Percentiles rank a stretch among this genome's conserved stretches.
phyloP scores from a whole-genome alignment of 2,113 vertebrate genomes.

The Centropus bengalensis region DNA sequence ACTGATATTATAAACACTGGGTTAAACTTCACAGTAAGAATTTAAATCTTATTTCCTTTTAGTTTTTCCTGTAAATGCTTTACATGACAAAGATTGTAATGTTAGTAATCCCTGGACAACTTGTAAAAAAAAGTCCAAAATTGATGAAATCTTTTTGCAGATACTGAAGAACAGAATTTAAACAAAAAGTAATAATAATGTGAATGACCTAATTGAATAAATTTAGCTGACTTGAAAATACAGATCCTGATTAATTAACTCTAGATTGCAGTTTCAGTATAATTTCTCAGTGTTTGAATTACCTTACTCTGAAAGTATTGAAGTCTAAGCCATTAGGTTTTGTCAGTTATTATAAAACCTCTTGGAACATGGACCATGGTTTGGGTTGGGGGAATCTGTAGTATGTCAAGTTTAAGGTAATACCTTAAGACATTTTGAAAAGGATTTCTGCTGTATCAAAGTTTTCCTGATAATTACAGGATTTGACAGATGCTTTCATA shows the following conservation, averaged over 20 bases:
- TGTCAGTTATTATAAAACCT: not conserved
- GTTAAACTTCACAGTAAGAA: not conserved
- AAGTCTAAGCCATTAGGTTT: not conserved
- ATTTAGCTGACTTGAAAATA: not conserved
- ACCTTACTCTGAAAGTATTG: not conserved
- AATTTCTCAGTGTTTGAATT: not conserved
- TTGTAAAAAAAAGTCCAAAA: not conserved
- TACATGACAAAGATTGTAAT: not conserved
- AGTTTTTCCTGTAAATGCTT: not conserved
- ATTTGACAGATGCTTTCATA: not conserved
- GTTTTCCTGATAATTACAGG: not conserved
- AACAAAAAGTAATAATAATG: not conserved
- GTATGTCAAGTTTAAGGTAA: not conserved
- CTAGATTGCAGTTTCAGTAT: not conserved
- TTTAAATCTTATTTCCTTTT: not conserved
- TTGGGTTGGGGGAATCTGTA: not conserved
- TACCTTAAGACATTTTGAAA: not conserved
- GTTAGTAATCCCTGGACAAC: not conserved
- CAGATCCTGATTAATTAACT: not conserved
- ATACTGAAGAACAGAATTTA: not conserved
- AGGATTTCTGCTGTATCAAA: not conserved
- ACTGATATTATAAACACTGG: not conserved
- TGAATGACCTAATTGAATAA: not conserved
- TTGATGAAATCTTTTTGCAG: not conserved
- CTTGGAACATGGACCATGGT: not conserved